These are phyloP conservation scores for Labeo catla DNA, from an alignment of 2,113 vertebrate genomes.

Conservation along the genomic window DNA sequence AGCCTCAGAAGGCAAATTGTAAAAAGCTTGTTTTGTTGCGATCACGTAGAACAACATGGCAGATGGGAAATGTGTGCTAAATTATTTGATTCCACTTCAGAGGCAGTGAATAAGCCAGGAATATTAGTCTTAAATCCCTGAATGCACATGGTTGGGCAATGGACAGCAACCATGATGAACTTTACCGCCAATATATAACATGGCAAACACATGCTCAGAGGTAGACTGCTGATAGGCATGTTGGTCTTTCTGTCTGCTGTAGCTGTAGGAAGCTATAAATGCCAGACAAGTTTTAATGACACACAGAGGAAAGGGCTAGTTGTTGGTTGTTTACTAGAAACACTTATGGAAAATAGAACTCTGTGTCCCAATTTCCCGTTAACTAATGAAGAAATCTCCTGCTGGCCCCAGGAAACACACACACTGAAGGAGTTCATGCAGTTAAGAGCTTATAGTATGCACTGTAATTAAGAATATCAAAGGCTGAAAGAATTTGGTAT, in stretches of 20 bases:
- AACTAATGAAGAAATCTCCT: constrained; percentile 58
- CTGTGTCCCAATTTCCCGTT: constrained; percentile 51
- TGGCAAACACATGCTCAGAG: background rate
- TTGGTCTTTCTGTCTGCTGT: constrained; percentile 32
- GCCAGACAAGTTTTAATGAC: constrained; percentile 62
- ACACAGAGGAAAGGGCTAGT: constrained; percentile 60
- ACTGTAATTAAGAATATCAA: background rate
- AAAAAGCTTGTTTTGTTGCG: background rate
- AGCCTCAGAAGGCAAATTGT: background rate
- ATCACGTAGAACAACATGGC: background rate
- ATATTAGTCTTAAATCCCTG: background rate
- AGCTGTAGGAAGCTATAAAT: constrained; percentile 66
- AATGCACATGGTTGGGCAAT: background rate
- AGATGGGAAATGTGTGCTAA: background rate
- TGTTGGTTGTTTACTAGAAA: constrained; percentile 68
- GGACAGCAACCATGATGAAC: constrained; percentile 1
- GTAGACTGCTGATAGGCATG: background rate
- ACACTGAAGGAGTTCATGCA: background rate
- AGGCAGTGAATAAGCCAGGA: background rate
- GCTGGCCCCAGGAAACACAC: constrained; percentile 40
- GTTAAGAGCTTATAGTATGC: background rate
- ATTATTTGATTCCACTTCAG: background rate
- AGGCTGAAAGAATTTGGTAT: background rate
- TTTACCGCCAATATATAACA: background rate
- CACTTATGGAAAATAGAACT: constrained; percentile 55